Conservation (phyloP, 1,140 invertebrate genomes). For the Drosophila novamexicana region DNA sequence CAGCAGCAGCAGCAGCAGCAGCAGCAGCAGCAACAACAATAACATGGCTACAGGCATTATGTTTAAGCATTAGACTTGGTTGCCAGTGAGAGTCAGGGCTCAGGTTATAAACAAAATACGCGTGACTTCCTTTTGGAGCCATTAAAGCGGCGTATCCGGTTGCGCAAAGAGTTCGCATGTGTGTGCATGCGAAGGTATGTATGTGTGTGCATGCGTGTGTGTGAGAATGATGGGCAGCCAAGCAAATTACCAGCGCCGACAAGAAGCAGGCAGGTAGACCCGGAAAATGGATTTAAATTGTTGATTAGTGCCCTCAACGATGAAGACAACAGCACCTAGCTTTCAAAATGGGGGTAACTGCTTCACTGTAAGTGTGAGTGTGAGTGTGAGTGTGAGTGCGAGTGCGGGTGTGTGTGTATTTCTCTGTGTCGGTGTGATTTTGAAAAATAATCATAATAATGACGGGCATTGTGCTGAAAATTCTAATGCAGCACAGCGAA, state of each 20-base stretch:
- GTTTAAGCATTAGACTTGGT: conserved; percentile 57
- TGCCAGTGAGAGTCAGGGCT: conserved; percentile 45
- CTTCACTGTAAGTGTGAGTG: background rate
- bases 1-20: background rate
- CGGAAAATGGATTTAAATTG: conserved; percentile 81
- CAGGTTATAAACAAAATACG: conserved; percentile 82
- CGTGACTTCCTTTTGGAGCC: conserved; percentile 78
- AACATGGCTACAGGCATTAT: conserved; percentile 36
- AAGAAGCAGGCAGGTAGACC: conserved; percentile 20
- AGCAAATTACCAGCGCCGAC: conserved; percentile 51
- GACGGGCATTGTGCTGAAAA: conserved; percentile 75
- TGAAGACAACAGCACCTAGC: conserved; percentile 45
- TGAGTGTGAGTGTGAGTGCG: background rate
- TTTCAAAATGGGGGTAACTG: conserved; percentile 19
- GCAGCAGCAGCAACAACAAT: conserved; percentile 1
- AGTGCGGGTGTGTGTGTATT: conserved; percentile 12
- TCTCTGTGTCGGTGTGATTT: conserved; percentile 49
- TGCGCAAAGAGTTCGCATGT: conserved; percentile 42
- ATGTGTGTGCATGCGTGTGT: conserved; percentile 18
- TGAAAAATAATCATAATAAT: conserved; percentile 83
- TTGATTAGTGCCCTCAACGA: conserved; percentile 73
- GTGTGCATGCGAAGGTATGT: conserved; percentile 2
- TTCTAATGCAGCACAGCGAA: conserved; percentile 55
- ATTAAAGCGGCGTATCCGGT: conserved; percentile 79
- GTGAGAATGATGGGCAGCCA: conserved; percentile 60